phyloP scores from a whole-genome alignment of 2,113 vertebrate genomes.

The Xenopus tropicalis region UCB_Xtro_10.0 CM004450.2:57071001-57071500 shows the following conservation, averaged over 20 bases:
- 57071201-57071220: conserved; percentile 40
- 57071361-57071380: conserved; percentile 10
- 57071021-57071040: conserved; percentile 21
- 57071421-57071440: not conserved
- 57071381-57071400: not conserved
- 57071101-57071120: conserved; percentile 15
- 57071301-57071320: conserved; percentile 34
- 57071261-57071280: conserved; percentile 42
- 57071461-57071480: too few relatives aligned
- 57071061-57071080: conserved; percentile 22
- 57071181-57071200: conserved; percentile 31
- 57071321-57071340: conserved; percentile 12
- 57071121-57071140: conserved; percentile 25
- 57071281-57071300: conserved; percentile 40
- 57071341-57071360: conserved; percentile 2
- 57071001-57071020: too few relatives aligned
- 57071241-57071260: conserved; percentile 42
- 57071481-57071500: too few relatives aligned
- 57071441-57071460: not conserved
- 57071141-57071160: conserved; percentile 14
- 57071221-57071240: conserved; percentile 38
- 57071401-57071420: not conserved
- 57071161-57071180: conserved; percentile 36
- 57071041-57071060: conserved; percentile 15
- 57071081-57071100: conserved; percentile 26